These are phyloP conservation scores for Sciaenops ocellatus DNA, from an alignment of 2,797 vertebrate genomes.

Conservation along the genomic window DNA sequence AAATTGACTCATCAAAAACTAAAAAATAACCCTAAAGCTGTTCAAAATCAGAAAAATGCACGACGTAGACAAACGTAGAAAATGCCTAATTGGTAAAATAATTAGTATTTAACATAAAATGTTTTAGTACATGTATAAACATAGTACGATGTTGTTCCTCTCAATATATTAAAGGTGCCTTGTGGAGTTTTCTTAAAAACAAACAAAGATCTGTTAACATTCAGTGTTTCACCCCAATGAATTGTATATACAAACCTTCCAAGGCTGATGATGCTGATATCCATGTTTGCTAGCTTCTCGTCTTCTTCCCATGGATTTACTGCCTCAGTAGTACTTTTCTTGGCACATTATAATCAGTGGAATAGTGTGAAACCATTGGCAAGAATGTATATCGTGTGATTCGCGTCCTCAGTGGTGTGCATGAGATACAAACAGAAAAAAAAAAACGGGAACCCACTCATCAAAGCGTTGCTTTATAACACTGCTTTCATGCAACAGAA, in stretches of 20 bases:
- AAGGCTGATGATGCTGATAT: neutral
- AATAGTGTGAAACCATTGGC: constrained; percentile 48
- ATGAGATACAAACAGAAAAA: constrained; percentile 21
- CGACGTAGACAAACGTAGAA: neutral
- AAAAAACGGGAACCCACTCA: constrained; percentile 14
- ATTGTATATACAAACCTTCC: neutral
- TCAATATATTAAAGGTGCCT: neutral
- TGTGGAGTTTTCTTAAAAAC: neutral
- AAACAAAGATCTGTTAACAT: neutral
- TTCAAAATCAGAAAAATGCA: constrained; percentile 3
- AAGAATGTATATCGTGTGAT: constrained; percentile 21
- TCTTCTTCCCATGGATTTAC: constrained; percentile 28
- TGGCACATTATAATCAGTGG: constrained; percentile 41
- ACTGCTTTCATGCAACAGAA: neutral
- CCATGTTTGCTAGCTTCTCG: neutral
- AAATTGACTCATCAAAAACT: neutral
- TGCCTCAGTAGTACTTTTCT: constrained; percentile 33
- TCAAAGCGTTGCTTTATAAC: neutral
- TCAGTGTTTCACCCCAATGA: neutral
- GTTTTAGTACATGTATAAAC: neutral
- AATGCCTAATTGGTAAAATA: neutral
- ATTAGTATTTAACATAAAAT: neutral
- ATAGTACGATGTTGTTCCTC: neutral
- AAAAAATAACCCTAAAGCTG: neutral
- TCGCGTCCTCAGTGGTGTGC: neutral